Conservation (phyloP, 2,888 invertebrate species). For the Clistopyga incitator region DNA sequence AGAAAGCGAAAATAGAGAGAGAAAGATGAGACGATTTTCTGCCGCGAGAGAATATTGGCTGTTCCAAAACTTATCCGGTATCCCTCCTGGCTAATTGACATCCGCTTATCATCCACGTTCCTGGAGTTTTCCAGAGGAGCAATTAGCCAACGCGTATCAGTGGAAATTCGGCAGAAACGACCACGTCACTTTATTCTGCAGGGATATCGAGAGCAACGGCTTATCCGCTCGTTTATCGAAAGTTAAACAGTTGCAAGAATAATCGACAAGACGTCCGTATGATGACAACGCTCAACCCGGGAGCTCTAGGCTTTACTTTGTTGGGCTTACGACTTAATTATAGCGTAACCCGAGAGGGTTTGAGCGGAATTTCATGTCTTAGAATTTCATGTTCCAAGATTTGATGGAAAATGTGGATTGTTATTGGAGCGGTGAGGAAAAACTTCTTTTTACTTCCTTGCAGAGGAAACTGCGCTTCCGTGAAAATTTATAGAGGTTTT, state of each 20-base stretch:
- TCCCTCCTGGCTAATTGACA: slow-evolving; percentile 72
- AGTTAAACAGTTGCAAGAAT: slow-evolving; percentile 25
- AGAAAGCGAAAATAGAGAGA: neutral
- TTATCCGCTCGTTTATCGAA: neutral
- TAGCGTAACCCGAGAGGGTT: neutral
- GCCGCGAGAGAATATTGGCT: slow-evolving; percentile 16
- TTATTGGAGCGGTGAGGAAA: too few relatives aligned
- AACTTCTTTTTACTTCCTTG: too few relatives aligned
- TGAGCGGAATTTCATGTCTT: neutral
- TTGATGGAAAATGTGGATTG: too few relatives aligned
- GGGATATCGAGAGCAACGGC: neutral
- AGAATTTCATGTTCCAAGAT: too few relatives aligned
- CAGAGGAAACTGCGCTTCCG: too few relatives aligned
- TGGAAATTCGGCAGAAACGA: neutral
- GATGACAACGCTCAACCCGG: neutral
- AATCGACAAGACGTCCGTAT: neutral
- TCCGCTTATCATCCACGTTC: slow-evolving; percentile 70
- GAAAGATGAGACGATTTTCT: neutral
- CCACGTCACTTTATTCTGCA: neutral
- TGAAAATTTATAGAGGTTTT: too few relatives aligned
- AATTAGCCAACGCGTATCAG: slow-evolving; percentile 76
- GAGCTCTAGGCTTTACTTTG: neutral
- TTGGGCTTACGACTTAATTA: neutral
- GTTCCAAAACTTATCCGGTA: slow-evolving; percentile 46
- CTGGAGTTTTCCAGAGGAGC: slow-evolving; percentile 73